Evolutionary conservation across 2,888 invertebrate species (phyloP).

Genomic region (Bibio marci): DNA sequence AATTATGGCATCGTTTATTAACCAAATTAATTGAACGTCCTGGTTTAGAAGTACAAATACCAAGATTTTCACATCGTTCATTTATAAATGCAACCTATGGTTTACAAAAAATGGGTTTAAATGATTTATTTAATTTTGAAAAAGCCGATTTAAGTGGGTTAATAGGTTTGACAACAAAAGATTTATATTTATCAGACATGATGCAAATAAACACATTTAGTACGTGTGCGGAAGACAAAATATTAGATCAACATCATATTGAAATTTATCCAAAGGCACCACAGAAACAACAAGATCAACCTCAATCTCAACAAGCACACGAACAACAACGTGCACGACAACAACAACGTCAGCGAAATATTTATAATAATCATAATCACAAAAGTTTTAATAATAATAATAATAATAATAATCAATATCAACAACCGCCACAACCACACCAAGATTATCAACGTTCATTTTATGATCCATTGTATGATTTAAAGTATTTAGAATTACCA

Average conservation of each 20-base stretch:
- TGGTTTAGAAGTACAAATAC: constrained; percentile 66
- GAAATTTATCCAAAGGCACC: constrained; percentile 50
- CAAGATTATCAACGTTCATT: constrained; percentile 50
- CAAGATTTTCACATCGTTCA: constrained; percentile 67
- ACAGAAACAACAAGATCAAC: constrained; percentile 13
- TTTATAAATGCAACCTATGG: constrained; percentile 65
- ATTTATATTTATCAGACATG: constrained; percentile 69
- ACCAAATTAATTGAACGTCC: constrained; percentile 56
- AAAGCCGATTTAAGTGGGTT: constrained; percentile 69
- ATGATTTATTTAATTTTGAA: constrained; percentile 56
- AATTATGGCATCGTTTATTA: constrained; percentile 55
- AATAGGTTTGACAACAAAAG: constrained; percentile 57
- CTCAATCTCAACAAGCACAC: constrained; percentile 21
- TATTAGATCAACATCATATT: constrained; percentile 62
- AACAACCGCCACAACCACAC: constrained; percentile 17
- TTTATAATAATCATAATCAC: neutral
- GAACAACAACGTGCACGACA: constrained; percentile 9
- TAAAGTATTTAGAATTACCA: constrained; percentile 37
- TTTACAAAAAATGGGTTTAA: constrained; percentile 62
- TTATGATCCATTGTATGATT: constrained; percentile 43
- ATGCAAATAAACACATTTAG: constrained; percentile 70
- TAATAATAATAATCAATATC: constrained; percentile 1
- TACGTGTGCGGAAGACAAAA: constrained; percentile 58
- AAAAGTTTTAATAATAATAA: constrained; percentile 1
- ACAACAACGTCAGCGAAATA: no score